Percentiles rank a stretch among this genome's conserved stretches.
Conservation (phyloP, 2,113 vertebrate species). For the Calyptommatus sinebrachiatus region DNA sequence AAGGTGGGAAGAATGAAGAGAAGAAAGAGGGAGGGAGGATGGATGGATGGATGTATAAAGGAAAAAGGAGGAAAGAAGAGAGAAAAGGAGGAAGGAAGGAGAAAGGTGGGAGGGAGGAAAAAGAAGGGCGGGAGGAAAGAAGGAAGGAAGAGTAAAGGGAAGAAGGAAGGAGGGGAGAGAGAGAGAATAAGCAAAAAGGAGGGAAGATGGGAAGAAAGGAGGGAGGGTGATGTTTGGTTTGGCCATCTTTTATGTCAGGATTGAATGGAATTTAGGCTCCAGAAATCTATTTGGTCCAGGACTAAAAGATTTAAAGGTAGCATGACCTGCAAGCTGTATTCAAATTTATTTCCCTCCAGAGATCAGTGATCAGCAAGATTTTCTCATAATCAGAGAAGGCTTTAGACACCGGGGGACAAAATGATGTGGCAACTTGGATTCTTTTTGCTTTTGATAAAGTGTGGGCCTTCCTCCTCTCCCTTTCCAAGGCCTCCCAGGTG, state of each 20-base stretch:
- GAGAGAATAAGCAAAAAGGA: too few species aligned
- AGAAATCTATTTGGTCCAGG: constrained; percentile 36
- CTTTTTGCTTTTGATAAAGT: constrained; percentile 35
- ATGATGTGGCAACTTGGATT: constrained; percentile 17
- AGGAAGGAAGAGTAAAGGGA: too few species aligned
- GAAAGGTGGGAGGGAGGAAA: too few species aligned
- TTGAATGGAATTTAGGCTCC: constrained; percentile 22
- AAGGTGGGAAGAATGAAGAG: too few species aligned
- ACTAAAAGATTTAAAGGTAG: neutral
- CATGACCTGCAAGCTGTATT: constrained; percentile 14
- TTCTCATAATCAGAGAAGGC: constrained; percentile 37
- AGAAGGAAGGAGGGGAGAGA: too few species aligned
- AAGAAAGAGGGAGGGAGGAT: too few species aligned
- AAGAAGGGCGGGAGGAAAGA: too few species aligned
- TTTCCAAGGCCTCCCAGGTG: constrained; percentile 34
- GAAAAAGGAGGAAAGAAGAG: too few species aligned
- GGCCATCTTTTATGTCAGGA: constrained; percentile 11
- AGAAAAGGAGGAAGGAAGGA: too few species aligned
- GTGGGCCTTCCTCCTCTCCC: neutral
- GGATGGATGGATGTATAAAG: too few species aligned
- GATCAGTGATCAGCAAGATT: constrained; percentile 40
- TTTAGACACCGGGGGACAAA: constrained; percentile 37
- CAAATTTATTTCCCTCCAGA: constrained; percentile 16
- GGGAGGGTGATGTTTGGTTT: neutral
- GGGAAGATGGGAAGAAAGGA: too few species aligned